Conservation (phyloP, 2,113 vertebrate genomes). For the Tor tambroides region DNA sequence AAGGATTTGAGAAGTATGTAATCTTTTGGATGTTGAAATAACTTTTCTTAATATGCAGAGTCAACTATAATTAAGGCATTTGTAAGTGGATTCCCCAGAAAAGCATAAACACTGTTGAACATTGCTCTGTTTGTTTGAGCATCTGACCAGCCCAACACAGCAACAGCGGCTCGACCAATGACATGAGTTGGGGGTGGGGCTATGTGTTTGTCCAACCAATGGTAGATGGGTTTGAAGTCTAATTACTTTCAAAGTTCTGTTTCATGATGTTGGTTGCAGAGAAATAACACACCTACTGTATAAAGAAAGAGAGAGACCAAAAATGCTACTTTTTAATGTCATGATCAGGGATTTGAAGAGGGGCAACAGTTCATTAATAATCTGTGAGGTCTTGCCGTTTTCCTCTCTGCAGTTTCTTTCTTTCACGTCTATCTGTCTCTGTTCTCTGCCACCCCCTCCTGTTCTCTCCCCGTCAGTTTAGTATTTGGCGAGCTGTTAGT, state of each 20-base stretch:
- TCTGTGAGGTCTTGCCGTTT: conserved; percentile 16
- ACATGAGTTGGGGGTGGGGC: neutral
- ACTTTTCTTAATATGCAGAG: neutral
- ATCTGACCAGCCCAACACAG: neutral
- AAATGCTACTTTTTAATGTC: neutral
- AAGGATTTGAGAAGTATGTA: neutral
- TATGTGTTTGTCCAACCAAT: neutral
- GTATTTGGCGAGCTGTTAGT: conserved; percentile 31
- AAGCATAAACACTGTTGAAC: neutral
- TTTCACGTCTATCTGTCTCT: conserved; percentile 29
- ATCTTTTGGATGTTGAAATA: neutral
- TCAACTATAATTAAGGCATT: neutral
- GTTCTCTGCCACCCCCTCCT: conserved; percentile 31
- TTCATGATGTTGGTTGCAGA: neutral
- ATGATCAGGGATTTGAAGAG: neutral
- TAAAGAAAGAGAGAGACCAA: neutral
- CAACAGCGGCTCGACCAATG: neutral
- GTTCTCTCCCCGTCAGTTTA: conserved; percentile 22
- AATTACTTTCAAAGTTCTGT: neutral
- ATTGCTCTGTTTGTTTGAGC: neutral
- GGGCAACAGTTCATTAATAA: neutral
- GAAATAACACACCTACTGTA: too few species aligned
- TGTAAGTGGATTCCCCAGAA: neutral
- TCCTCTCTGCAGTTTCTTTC: conserved; percentile 46
- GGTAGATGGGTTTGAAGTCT: neutral